A percentile compares a stretch with the other conserved stretches of the same genome.
Evolutionary conservation across 2,888 invertebrate species (phyloP).

Genomic region (Xestoiulus laeticollis): DNA sequence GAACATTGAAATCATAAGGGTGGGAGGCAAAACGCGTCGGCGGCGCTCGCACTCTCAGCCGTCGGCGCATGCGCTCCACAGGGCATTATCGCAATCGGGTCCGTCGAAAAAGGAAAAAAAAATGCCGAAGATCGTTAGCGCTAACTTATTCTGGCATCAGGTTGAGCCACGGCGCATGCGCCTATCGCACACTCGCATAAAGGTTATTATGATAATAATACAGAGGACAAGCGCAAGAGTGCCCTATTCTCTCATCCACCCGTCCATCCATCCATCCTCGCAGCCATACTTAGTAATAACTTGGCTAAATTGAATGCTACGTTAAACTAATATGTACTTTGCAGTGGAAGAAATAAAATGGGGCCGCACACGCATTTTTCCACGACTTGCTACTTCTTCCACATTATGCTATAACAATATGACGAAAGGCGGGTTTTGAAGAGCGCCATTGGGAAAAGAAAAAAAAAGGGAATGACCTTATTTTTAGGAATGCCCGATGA

Average conservation of each 20-base stretch:
- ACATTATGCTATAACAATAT: neutral
- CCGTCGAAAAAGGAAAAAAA: neutral
- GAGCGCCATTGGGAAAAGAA: neutral
- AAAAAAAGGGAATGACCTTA: neutral
- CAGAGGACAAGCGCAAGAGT: neutral
- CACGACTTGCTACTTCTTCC: neutral
- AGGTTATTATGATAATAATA: conserved; percentile 29
- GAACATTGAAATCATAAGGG: conserved; percentile 1
- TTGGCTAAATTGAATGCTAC: conserved; percentile 17
- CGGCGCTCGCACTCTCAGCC: neutral
- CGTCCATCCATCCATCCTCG: neutral
- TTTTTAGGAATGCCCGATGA: neutral
- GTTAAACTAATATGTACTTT: conserved; percentile 37
- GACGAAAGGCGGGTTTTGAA: neutral
- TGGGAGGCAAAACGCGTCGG: neutral
- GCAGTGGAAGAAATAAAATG: conserved; percentile 22
- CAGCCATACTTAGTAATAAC: neutral
- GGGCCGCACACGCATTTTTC: neutral
- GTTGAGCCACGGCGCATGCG: neutral
- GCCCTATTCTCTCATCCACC: neutral
- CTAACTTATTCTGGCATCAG: neutral
- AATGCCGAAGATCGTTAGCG: conserved; percentile 2
- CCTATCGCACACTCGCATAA: neutral
- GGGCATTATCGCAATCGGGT: neutral
- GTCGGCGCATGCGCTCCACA: neutral